Base-by-base conservation (phyloP, 1,140 invertebrate species). In the Aphis gossypii region DNA sequence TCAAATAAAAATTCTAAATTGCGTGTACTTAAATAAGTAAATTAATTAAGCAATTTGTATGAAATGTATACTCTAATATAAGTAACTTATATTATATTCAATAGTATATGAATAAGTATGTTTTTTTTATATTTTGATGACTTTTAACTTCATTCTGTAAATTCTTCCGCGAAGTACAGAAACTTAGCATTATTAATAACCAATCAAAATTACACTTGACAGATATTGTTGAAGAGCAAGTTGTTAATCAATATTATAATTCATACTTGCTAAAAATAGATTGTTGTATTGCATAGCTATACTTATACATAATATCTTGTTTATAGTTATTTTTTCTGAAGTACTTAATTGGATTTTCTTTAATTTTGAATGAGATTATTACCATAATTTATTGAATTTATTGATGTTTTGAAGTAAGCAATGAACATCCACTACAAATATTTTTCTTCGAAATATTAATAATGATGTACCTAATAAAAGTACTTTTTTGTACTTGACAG, bases 201-300 rank as follows among this genome's bases (percentile, higher is more conserved):
- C 60, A 18, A n/a, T 35, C 11, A 76, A 76, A 76, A n/a, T 46
- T 0, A 30, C 41, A 86, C 44, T 86, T 41, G 44, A 86, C 41
- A 84, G 11, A 18, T 68, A 41, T 44, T 84, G 38, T 44, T 44
- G 83, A 86, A 86, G 11, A 25, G 44, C 25, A 46, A 46, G 25
- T 46, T 86, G 84, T 44, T 44, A 46, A 86, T 86, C 30, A 86
- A 48, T 86, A 86, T 46, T 86, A 48, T 46, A 86, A 86, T 44
- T 86, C 23, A 83, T 84, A 84, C 4, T 84, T 11, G 21, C 83
- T 83, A 30, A 84, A 44, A 84, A 11, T 41, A 44, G 11, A 84
- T 3, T 76, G 30, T 14, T 76, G 5, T 5, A n/a, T 68, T 68
- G 11, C 60, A 76, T 18, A 76, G 9, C 30, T 18, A 76, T 25